phyloP scores from a whole-genome alignment of 1,140 invertebrate genomes.

The Papilio glaucus region DNA sequence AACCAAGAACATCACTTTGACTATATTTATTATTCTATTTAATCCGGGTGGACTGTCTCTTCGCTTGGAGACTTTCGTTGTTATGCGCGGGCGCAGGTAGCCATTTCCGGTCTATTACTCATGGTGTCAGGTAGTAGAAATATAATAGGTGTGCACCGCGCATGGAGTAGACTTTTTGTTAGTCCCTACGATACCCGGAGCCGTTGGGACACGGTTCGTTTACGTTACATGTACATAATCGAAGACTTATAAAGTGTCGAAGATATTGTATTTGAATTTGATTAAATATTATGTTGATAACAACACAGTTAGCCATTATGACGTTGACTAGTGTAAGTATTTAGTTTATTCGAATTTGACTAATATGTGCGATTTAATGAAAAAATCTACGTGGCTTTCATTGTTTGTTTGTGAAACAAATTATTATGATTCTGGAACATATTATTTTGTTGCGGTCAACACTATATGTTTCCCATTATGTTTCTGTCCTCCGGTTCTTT shows the following conservation, averaged over 20 bases:
- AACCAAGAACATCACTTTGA: neutral
- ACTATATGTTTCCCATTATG: no score
- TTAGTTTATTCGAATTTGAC: no score
- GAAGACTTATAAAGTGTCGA: no score
- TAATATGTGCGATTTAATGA: no score
- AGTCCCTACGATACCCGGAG: neutral
- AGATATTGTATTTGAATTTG: neutral
- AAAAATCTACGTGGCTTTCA: no score
- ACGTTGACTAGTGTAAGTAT: neutral
- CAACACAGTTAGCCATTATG: neutral
- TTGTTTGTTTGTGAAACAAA: no score
- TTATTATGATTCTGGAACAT: no score
- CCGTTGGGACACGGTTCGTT: neutral
- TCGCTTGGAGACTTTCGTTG: conserved; percentile 45
- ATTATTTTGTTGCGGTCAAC: no score
- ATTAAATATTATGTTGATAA: neutral
- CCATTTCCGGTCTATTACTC: conserved; percentile 56
- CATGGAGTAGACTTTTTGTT: conserved; percentile 26
- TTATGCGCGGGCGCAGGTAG: conserved; percentile 58
- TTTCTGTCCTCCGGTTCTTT: no score
- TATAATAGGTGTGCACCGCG: conserved; percentile 21
- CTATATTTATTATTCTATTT: conserved; percentile 16
- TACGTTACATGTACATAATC: neutral
- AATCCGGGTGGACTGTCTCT: conserved; percentile 33
- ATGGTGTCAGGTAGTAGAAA: conserved; percentile 42